phyloP scores from a whole-genome alignment of 2,888 invertebrate species.

The Nephrotoma appendiculata region DNA sequence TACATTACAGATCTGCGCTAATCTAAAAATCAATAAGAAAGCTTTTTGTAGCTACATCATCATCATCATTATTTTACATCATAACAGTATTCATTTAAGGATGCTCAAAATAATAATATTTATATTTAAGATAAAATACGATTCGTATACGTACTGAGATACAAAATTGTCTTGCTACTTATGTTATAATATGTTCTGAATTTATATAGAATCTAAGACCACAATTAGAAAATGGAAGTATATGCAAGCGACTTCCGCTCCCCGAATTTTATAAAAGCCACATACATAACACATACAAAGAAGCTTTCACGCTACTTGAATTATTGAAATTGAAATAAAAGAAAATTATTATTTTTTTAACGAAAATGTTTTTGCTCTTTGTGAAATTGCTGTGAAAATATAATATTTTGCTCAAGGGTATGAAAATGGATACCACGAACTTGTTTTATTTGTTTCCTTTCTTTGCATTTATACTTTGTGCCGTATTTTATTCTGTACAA shows the following conservation, averaged over 20 bases:
- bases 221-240: neutral
- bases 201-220: neutral
- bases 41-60: neutral
- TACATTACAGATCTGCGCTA: neutral
- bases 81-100: no score
- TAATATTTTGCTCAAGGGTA: neutral
- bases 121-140: neutral
- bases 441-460: neutral
- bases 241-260: neutral
- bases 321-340: neutral
- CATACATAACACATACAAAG: neutral
- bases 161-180: neutral
- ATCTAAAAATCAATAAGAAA: neutral
- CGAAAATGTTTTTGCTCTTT: neutral
- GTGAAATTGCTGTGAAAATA: neutral
- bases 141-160: neutral
- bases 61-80: neutral
- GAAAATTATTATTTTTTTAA: neutral
- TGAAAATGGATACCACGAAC: neutral
- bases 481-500: neutral
- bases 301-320: neutral
- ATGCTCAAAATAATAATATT: neutral
- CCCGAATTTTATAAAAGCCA: neutral
- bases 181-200: neutral
- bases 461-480: neutral